Evolutionary conservation across 2,113 vertebrate genomes (phyloP), one percentile per base, ranked within the genome.

Genomic region (Sorex fumeus): DNA sequence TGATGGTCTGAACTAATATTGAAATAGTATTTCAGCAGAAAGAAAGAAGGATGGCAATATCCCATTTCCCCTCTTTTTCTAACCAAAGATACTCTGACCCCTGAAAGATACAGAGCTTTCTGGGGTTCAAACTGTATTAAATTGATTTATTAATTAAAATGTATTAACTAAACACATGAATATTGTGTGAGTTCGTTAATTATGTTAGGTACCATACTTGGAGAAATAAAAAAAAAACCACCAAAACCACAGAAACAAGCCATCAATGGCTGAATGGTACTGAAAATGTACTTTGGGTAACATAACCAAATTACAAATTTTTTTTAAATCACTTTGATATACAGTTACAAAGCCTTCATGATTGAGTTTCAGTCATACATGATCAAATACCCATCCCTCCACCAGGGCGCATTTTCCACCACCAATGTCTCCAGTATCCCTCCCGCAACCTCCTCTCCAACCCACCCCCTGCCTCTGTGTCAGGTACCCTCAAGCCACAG

Each of bases 161-260:
- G 3, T 15, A 23, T 60, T 60, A 60, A 60, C 3, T 7, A 60
- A 89, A 76, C 16, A 1, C n/a, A 64, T 88, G 66, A 84, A 86
- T 64, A 81, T 32, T n/a, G 62, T 30, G 82, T 74, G 32, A 43
- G 43, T 28, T 47, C 25, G 40, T 18, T 27, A 69, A 89, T 25
- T 6, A 23, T 19, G 6, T 40, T 30, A 6, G 32, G 13, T 9
- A 34, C 28, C 86, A 6, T 30, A 70, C 70, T 32, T 19, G 57
- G 11, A 90, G 70, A 87, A 92, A 94, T 45, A 72, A 50, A 50
- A 50, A 10, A 50, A 10, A 50, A 10, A n/a, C n/a, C n/a, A n/a
- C n/a, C n/a, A n/a, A n/a, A 50, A 10, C 5, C 27, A 76, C 71
- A 81, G 34, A 94, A 81, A 21, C 30, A 76, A 88, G 40, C 32